These are phyloP conservation scores for Ibidorhyncha struthersii DNA, from an alignment of 2,113 vertebrate species.

Conservation along the genomic window DNA sequence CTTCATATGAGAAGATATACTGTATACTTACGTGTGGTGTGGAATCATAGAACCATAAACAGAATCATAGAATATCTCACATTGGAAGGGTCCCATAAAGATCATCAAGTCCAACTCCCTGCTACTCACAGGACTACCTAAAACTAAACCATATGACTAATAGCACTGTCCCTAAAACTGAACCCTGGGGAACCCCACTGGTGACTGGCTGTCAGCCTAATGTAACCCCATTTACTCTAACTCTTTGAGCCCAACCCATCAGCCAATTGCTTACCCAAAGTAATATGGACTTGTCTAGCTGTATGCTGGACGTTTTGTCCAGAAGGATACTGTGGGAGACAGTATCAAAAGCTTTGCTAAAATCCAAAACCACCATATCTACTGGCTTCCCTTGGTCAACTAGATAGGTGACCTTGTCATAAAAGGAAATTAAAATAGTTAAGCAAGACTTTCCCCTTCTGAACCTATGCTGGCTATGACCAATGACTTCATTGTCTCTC, in stretches of 20 bases:
- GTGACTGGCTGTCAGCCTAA: background rate
- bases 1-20: background rate
- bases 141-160: background rate
- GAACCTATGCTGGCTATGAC: background rate
- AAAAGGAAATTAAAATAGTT: background rate
- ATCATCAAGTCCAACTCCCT: background rate
- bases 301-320: background rate
- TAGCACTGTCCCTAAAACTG: background rate
- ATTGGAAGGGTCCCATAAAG: background rate
- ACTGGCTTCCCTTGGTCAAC: background rate
- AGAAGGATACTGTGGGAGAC: background rate
- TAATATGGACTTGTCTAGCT: background rate
- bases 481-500: background rate
- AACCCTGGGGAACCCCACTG: background rate
- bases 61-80: background rate
- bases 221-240: background rate
- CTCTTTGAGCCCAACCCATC: background rate
- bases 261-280: background rate
- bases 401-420: background rate
- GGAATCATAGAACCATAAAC: background rate
- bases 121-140: background rate
- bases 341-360: background rate
- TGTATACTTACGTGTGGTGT: background rate
- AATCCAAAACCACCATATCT: background rate
- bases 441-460: background rate